Conservation (phyloP, 35 echinoderm and acorn worm species). For the Chiridota heheva region DNA sequence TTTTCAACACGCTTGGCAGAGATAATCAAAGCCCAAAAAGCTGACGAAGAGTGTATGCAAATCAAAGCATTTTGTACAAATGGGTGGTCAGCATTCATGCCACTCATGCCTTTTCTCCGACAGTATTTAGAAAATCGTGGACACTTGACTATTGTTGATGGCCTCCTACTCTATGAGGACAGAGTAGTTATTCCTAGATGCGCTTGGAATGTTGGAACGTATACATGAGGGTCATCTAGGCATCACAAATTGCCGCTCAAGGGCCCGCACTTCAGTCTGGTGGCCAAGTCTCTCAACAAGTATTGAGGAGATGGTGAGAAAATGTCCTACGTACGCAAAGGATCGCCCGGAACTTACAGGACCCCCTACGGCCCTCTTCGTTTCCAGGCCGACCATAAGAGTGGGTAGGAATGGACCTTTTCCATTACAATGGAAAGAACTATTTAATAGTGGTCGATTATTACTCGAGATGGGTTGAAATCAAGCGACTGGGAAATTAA, state of each 20-base stretch:
- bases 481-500: neutral
- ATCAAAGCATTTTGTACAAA: too few relatives aligned
- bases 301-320: conserved; percentile 25
- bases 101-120: too few relatives aligned
- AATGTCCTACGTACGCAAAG: neutral
- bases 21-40: too few relatives aligned
- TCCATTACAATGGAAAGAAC: neutral
- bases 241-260: conserved; percentile 31
- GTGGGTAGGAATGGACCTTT: neutral
- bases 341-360: neutral
- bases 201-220: neutral
- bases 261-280: conserved; percentile 17
- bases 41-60: too few relatives aligned
- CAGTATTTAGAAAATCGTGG: too few relatives aligned
- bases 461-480: conserved; percentile 15
- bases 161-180: neutral
- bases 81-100: too few relatives aligned
- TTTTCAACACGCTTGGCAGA: too few relatives aligned
- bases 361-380: conserved; percentile 22
- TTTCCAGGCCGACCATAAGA: conserved; percentile 21
- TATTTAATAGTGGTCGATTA: conserved; percentile 22
- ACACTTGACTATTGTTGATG: neutral
- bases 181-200: conserved; percentile 14
- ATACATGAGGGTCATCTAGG: conserved; percentile 50
- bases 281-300: conserved; percentile 29